Evolutionary conservation across 2,888 invertebrate species (phyloP), one percentile per base, ranked within the genome.

Genomic region (Tachina fera): DNA sequence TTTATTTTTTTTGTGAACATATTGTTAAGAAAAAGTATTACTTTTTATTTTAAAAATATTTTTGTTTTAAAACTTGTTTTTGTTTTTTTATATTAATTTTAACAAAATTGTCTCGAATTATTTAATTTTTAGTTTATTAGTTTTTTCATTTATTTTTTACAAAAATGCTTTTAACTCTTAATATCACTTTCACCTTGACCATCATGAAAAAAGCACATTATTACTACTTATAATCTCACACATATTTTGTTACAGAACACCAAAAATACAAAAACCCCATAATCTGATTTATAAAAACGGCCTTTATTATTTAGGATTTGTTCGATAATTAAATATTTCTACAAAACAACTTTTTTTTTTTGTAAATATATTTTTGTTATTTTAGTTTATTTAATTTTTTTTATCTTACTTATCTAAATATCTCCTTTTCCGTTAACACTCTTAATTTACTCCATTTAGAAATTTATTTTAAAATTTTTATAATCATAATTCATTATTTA

Each of bases 401-500:
- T 60, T 61, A 22, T 70, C 65, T 41, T 58, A 41, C 56, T 70
- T 31, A 6, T 31, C 5, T 31, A 31, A 6, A 31, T 31, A 31
- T 31, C 31, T 31, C 31, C 19, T 58, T 83, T 45, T 47, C 71
- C 47, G 14, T 43, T 45, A 60, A 60, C 47, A 65, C 63, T 60
- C 67, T 72, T 71, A 51, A 39, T 67, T 76, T 77, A 58, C 22
- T 83, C 80, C 81, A 76, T 78, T 82, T 43, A 75, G 10, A 53
- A 45, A 67, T 71, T 58, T 49, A 76, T 72, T 63, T 13, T 61
- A 43, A 11, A 81, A 70, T 75, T 68, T 74, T 81, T 83, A 81
- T 84, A 87, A 74, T 75, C 81, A 85, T 87, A 84, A 82, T 87
- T 86, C 68, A 83, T 87, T 83, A 79, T 84, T 84, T 79, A 86